Percentiles rank a stretch among this genome's conserved stretches.
Conservation (phyloP, 1,140 invertebrate species). For the Trichonephila clavata region DNA sequence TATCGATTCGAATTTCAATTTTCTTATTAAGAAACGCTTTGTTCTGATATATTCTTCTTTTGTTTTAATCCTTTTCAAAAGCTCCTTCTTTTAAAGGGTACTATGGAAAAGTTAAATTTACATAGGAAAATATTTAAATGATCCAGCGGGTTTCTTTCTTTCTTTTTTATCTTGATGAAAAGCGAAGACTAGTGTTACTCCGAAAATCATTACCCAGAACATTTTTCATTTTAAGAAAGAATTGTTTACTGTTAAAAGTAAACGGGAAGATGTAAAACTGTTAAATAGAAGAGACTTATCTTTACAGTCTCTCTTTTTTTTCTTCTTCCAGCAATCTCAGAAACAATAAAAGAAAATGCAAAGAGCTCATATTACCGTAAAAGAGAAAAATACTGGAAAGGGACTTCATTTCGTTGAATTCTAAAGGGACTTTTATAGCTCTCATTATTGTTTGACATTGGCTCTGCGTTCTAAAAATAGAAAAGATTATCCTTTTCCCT, state of each 20-base stretch:
- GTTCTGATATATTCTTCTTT: neutral
- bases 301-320: neutral
- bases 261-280: neutral
- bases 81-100: neutral
- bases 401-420: neutral
- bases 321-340: neutral
- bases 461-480: slow-evolving; percentile 24
- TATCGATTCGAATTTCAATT: neutral
- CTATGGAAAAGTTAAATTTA: neutral
- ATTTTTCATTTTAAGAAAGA: neutral
- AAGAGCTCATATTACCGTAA: neutral
- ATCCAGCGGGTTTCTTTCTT: neutral
- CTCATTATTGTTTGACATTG: slow-evolving; percentile 32
- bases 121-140: neutral
- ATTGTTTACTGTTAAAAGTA: neutral
- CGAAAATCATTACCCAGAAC: neutral
- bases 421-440: neutral
- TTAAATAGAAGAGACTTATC: slow-evolving; percentile 2
- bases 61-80: neutral
- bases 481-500: neutral
- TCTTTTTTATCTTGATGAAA: neutral
- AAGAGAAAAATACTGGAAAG: neutral
- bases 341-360: slow-evolving; percentile 24
- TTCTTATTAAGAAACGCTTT: neutral
- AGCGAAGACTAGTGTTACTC: neutral